Evolutionary conservation across 2,888 invertebrate species (phyloP).

Genomic region (Sussaba pulchella): DNA sequence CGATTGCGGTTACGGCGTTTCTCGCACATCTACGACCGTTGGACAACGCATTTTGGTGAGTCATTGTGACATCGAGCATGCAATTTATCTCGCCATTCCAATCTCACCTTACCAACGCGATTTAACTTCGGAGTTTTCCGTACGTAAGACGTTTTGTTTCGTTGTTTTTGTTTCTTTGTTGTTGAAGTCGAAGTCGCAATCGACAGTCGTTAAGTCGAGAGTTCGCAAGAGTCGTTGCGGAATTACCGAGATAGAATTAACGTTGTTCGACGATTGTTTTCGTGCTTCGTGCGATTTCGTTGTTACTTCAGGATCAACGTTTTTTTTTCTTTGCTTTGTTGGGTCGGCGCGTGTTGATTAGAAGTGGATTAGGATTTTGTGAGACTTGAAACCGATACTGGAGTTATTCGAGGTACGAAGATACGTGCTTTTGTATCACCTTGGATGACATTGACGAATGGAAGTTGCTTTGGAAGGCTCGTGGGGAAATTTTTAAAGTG

Average conservation of each 20-base stretch:
- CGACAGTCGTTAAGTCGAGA: too few species aligned
- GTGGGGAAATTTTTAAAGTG: conserved; percentile 45
- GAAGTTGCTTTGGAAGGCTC: not conserved
- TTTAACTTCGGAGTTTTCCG: not conserved
- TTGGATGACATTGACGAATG: conserved; percentile 23
- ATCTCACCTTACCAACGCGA: conserved; percentile 27
- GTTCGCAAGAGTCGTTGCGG: too few species aligned
- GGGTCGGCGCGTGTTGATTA: too few species aligned
- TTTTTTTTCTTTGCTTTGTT: too few species aligned
- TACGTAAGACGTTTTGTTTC: conserved; percentile 7
- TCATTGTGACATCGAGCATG: conserved; percentile 40
- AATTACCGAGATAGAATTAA: too few species aligned
- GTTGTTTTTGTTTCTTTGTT: too few species aligned
- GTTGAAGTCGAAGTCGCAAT: too few species aligned
- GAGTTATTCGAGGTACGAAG: not conserved
- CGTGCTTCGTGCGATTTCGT: too few species aligned
- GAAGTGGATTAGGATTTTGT: not conserved
- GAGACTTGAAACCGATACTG: not conserved
- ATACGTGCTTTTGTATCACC: not conserved
- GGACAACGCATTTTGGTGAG: conserved; percentile 68
- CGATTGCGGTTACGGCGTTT: conserved; percentile 57
- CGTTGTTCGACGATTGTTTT: too few species aligned
- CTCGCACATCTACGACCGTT: conserved; percentile 54
- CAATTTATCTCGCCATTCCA: conserved; percentile 39
- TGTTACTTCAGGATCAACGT: too few species aligned